Base-by-base conservation (phyloP, 2,888 invertebrate genomes). In the Tenodera sinensis region DNA sequence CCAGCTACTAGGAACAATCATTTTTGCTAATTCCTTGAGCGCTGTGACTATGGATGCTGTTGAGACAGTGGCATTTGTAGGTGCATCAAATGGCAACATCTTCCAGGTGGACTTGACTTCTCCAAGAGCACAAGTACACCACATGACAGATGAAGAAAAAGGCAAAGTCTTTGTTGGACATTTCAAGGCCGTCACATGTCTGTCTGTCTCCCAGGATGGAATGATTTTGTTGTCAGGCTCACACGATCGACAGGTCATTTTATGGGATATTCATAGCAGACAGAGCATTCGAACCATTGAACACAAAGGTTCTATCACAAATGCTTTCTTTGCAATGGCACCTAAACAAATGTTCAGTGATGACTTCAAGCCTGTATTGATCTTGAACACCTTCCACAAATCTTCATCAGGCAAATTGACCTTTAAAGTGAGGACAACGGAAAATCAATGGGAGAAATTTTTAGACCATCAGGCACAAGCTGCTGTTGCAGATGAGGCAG, bases 241-340 rank as follows among this genome's bases (percentile, higher is more conserved):
- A n/a, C n/a, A n/a, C n/a, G n/a, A n/a, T n/a, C n/a, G 95, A 87
- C 95, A 94, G 90, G 96, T 98, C 0, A 95, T 96, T 91, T 92
- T 98, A 30, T 98, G 98, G 98, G 96, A 98, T 91, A 95, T 98
- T 89, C 93, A 94, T 9, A 98, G 97, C 92, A 94, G 95, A 90
- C 97, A 98, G 92, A 95, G 97, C 87, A 93, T 97, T 6, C 95
- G 96, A 91, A 96, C 94, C 86, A 94, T 97, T 91, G 93, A 94
- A 83, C 97, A 97, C 91, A 97, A 96, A 93, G 97, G 97, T n/a
- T 93, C 95, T 0, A 94, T 98, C 0, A 96, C 96, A 0, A 97
- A 97, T 93, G 95, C 96, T 2, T 94, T 95, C 90, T 96, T 97
- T 92, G 94, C 95, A 0, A 92, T 95, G 1, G 95, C 95, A 71